phyloP scores from a whole-genome alignment of 2,797 vertebrate species.

The Takifugu rubripes region DNA sequence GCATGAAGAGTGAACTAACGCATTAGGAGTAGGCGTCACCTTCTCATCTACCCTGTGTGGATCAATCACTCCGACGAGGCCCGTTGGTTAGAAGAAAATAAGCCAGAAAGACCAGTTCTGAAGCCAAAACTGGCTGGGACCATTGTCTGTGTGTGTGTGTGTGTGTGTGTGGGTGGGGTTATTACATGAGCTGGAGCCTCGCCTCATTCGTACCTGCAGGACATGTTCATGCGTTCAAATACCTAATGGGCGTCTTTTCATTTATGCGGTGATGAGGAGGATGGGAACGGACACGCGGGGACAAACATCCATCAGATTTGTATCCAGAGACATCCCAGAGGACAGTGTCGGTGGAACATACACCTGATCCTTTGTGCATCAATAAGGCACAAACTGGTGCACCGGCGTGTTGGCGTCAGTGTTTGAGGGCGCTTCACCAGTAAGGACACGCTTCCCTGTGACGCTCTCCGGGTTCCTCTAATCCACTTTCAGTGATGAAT shows the following conservation, averaged over 20 bases:
- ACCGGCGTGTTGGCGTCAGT: too few species aligned
- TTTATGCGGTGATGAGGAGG: not conserved
- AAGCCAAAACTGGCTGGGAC: conserved; percentile 9
- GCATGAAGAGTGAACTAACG: conserved; percentile 53
- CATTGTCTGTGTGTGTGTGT: too few species aligned
- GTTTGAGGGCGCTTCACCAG: too few species aligned
- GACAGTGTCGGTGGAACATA: conserved; percentile 32
- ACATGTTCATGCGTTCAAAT: conserved; percentile 20
- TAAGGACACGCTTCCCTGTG: not conserved
- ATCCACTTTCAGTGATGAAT: not conserved
- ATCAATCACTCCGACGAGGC: conserved; percentile 54
- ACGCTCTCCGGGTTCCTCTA: not conserved
- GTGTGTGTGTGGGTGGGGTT: too few species aligned
- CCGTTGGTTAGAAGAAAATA: conserved; percentile 32
- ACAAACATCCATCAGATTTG: conserved; percentile 6
- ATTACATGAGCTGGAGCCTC: conserved; percentile 10
- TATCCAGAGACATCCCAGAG: conserved; percentile 38
- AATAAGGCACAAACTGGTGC: not conserved
- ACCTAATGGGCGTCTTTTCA: conserved; percentile 27
- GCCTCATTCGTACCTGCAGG: conserved; percentile 14
- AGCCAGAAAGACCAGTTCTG: conserved; percentile 37
- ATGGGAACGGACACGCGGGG: too few species aligned
- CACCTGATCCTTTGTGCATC: conserved; percentile 23
- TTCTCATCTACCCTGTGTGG: conserved; percentile 40
- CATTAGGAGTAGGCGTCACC: conserved; percentile 48